A percentile compares a stretch with the other conserved stretches of the same genome.
These are phyloP conservation scores for Hemaris fuciformis DNA, from an alignment of 2,888 invertebrate species.

Conservation along the genomic window DNA sequence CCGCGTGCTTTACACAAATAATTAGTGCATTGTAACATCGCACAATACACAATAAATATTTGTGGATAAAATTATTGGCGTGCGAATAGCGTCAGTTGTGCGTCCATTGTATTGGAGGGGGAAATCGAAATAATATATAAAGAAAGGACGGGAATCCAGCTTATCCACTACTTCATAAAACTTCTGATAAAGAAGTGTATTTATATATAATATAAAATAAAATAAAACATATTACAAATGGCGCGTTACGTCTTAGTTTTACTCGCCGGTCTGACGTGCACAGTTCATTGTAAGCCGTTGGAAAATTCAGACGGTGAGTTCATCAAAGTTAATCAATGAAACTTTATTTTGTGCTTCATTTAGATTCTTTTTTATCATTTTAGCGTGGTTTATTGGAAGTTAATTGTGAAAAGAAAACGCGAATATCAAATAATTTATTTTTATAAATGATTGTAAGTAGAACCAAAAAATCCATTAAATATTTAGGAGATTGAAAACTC, in stretches of 20 bases:
- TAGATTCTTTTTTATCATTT: not conserved
- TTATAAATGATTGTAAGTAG: too few relatives aligned
- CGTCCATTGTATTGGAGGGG: constrained; percentile 1
- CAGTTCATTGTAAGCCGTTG: constrained; percentile 43
- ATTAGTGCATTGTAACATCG: constrained; percentile 29
- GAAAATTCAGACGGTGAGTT: constrained; percentile 37
- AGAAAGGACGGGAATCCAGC: constrained; percentile 4
- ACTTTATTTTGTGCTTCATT: not conserved
- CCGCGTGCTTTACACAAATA: constrained; percentile 26
- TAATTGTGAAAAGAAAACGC: too few relatives aligned
- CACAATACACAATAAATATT: constrained; percentile 36
- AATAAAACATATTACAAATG: constrained; percentile 31
- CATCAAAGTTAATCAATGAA: not conserved
- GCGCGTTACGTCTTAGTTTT: constrained; percentile 32
- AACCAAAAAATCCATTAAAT: too few relatives aligned
- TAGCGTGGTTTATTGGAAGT: too few relatives aligned
- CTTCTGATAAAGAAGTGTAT: not conserved
- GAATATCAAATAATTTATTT: too few relatives aligned
- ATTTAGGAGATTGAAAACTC: too few relatives aligned
- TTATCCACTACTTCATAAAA: constrained; percentile 6
- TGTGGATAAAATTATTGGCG: constrained; percentile 37
- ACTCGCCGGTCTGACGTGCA: constrained; percentile 32
- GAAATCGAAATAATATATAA: constrained; percentile 28
- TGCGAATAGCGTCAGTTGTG: constrained; percentile 38
- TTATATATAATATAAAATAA: not conserved